phyloP scores from a whole-genome alignment of 1,140 invertebrate species.

The Drosophila pseudoananassae region DNA sequence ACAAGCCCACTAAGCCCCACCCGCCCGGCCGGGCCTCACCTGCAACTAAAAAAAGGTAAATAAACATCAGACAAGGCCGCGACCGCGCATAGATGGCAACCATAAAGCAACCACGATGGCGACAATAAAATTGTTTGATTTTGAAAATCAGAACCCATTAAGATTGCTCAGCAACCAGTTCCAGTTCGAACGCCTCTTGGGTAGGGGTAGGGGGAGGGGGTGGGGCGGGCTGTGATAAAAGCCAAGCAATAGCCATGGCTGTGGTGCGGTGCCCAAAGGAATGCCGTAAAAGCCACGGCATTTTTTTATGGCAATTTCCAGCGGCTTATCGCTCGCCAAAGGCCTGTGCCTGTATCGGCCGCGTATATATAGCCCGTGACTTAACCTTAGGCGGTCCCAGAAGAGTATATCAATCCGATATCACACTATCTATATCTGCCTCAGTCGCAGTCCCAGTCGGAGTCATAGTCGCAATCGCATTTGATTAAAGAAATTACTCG shows the following conservation, averaged over 20 bases:
- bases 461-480: background rate
- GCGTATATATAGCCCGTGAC: constrained; percentile 10
- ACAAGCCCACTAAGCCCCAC: background rate
- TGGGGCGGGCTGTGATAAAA: constrained; percentile 3
- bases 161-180: constrained; percentile 51
- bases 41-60: constrained; percentile 10
- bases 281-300: constrained; percentile 25
- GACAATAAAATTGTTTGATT: constrained; percentile 78
- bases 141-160: constrained; percentile 74
- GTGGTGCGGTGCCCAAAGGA: constrained; percentile 11
- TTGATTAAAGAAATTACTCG: constrained; percentile 35
- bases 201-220: too few relatives aligned
- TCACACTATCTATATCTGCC: constrained; percentile 32
- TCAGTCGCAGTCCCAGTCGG: background rate
- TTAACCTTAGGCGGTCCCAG: constrained; percentile 30
- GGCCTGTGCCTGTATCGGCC: constrained; percentile 1
- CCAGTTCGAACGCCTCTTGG: background rate
- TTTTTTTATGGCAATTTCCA: constrained; percentile 33
- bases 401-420: constrained; percentile 39
- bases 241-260: background rate
- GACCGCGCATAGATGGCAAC: constrained; percentile 38
- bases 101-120: constrained; percentile 58
- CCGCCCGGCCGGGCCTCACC: background rate
- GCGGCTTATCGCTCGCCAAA: constrained; percentile 32
- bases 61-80: constrained; percentile 54